A percentile compares a stretch with the other conserved stretches of the same genome.
These are phyloP conservation scores for Crotalus tigris DNA, from an alignment of 2,113 vertebrate species.

Conservation along the genomic window DNA sequence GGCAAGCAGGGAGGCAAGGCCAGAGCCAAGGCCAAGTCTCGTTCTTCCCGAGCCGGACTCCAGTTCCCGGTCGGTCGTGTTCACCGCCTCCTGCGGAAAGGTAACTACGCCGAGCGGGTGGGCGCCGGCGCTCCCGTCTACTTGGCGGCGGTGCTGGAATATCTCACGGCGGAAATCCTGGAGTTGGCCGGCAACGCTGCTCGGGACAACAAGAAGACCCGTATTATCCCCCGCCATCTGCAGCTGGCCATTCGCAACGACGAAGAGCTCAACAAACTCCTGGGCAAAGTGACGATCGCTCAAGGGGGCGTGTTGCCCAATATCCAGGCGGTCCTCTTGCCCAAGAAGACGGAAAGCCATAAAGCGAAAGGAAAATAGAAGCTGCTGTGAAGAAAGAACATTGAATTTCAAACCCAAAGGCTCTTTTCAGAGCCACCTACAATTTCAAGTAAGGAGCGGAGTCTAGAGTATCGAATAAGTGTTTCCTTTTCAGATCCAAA, in stretches of 20 bases:
- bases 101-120: background rate
- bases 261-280: constrained; percentile 25
- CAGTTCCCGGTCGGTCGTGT: background rate
- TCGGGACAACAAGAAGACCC: background rate
- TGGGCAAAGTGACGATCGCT: constrained; percentile 26
- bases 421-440: constrained; percentile 77
- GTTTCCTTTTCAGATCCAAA: background rate
- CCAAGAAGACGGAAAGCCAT: constrained; percentile 28
- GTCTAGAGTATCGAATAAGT: background rate
- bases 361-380: constrained; percentile 19
- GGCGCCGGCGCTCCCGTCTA: background rate
- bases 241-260: constrained; percentile 26
- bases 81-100: background rate
- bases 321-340: constrained; percentile 17
- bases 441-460: constrained; percentile 26
- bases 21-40: background rate
- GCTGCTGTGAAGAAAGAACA: fast-evolving
- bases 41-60: background rate
- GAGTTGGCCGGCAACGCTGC: background rate
- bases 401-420: constrained; percentile 53
- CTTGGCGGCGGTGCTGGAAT: background rate
- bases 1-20: background rate
- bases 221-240: background rate
- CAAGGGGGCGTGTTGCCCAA: constrained; percentile 21
- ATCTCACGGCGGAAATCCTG: background rate